Base-by-base conservation (phyloP, 1,140 invertebrate species). In the Watersipora subatra region DNA sequence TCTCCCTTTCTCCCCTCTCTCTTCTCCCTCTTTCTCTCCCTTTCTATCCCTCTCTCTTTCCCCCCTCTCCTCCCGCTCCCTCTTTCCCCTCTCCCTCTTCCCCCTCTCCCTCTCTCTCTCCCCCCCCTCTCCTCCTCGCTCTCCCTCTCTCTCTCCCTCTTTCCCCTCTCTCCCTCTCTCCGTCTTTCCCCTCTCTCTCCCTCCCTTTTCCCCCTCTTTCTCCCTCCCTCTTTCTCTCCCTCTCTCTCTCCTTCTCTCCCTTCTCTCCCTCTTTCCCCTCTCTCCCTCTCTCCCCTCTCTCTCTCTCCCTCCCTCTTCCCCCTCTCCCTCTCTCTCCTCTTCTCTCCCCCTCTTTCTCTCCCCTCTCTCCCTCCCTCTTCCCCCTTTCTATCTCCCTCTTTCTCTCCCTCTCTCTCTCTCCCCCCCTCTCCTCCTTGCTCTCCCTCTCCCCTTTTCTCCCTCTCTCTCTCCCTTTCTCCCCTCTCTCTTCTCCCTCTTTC, bases 11-110 rank as follows among this genome's bases (percentile, higher is more conserved):
- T n/a, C 46, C 1, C 46, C 12, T 61, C 56, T 61, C 15, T 61
- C 56, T 65, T 2, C 27, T 57, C 61, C 64, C 61, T 57, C 61
- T n/a, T n/a, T n/a, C n/a, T n/a, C n/a, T n/a, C n/a, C n/a, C n/a
- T n/a, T n/a, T n/a, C n/a, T n/a, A n/a, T n/a, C n/a, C n/a, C n/a
- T n/a, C n/a, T n/a, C n/a, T n/a, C n/a, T n/a, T n/a, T n/a, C n/a
- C n/a, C n/a, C n/a, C n/a, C n/a, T n/a, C n/a, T n/a, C n/a, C n/a
- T n/a, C n/a, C n/a, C n/a, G n/a, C n/a, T n/a, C n/a, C 28, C 46
- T 30, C 46, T 58, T 65, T 28, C 61, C 56, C 29, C 55, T 64
- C 64, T 64, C 27, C 58, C 56, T 15, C 30, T 64, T 22, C 56
- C 28, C 56, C 30, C 29, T 22, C 56, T 28, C 29, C 62, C 56